Evolutionary conservation across 1,140 invertebrate species (phyloP), one percentile per base, ranked within the genome.

Genomic region (Drosophila willistoni): DNA sequence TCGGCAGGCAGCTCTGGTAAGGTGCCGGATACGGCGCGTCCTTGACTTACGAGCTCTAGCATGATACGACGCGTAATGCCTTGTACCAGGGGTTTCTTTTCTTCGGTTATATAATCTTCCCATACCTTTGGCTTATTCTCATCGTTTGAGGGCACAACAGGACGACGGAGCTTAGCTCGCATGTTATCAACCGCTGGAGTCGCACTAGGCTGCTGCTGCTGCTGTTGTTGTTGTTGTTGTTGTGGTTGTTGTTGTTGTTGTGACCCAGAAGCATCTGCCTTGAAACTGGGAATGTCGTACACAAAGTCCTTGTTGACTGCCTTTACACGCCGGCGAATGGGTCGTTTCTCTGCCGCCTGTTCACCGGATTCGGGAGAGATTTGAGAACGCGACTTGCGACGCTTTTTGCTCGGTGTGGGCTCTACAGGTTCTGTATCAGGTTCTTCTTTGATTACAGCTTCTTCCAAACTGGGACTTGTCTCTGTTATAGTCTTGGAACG

Each of bases 251-350:
- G 42, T 2, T 19, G 17, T 51, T 39, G 36, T 5, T 12, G 36
- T 39, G 36, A 5, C 7, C 63, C 65, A 39, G 76, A 41, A 3
- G 60, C 29, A 65, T 89, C 84, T 0, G 71, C 73, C 92, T 92
- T 94, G 92, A 71, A 94, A 69, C 70, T 94, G 77, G 92, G 93
- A 93, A 95, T 86, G 91, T 95, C 95, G 81, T 95, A 95, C 65
- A 95, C 94, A 89, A 95, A 95, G 91, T 95, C 95, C 74, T 94
- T 94, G 80, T 94, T 94, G 65, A 94, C 93, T 1, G 93, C 93
- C 90, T 94, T 95, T 4, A 94, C 93, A 54, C 94, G 94, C 83
- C 95, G 95, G 36, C 95, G 93, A 9, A 94, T 93, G 7, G 95
- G 95, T 73, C 95, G 83, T 42, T 89, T 91, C 17, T 87, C 75